Evolutionary conservation across 2,888 invertebrate genomes (phyloP).

Genomic region (Agrotis puta): DNA sequence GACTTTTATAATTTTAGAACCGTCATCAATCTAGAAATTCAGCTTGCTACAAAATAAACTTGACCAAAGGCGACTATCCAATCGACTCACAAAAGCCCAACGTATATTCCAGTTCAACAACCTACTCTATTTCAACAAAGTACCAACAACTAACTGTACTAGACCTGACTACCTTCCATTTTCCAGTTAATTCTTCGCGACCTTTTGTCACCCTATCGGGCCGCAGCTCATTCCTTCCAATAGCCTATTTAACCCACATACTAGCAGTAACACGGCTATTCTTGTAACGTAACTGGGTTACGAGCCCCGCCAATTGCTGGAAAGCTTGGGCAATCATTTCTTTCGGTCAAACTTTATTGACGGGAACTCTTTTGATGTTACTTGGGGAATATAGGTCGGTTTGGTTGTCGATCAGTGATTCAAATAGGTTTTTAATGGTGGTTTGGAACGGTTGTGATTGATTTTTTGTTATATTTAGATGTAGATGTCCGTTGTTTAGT

Average conservation of each 20-base stretch:
- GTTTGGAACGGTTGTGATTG: conserved; percentile 12
- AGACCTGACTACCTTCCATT: not conserved
- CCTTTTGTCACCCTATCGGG: conserved; percentile 37
- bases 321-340: conserved; percentile 62
- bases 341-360: conserved; percentile 59
- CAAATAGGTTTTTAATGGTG: conserved; percentile 25
- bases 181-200: conserved; percentile 33
- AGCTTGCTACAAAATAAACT: not conserved
- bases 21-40: not conserved
- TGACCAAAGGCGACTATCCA: not conserved
- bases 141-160: not conserved
- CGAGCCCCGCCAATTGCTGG: conserved; percentile 49
- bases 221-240: conserved; percentile 8
- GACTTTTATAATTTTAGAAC: not conserved
- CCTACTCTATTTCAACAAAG: not conserved
- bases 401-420: conserved; percentile 34
- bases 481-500: not conserved
- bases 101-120: not conserved
- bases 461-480: conserved; percentile 8
- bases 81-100: not conserved
- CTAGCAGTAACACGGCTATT: conserved; percentile 54
- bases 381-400: conserved; percentile 41
- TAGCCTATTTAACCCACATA: conserved; percentile 57
- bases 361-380: conserved; percentile 56
- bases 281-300: conserved; percentile 58